phyloP scores from a whole-genome alignment of 1,140 invertebrate species.

The Heliconius hermathena region DNA sequence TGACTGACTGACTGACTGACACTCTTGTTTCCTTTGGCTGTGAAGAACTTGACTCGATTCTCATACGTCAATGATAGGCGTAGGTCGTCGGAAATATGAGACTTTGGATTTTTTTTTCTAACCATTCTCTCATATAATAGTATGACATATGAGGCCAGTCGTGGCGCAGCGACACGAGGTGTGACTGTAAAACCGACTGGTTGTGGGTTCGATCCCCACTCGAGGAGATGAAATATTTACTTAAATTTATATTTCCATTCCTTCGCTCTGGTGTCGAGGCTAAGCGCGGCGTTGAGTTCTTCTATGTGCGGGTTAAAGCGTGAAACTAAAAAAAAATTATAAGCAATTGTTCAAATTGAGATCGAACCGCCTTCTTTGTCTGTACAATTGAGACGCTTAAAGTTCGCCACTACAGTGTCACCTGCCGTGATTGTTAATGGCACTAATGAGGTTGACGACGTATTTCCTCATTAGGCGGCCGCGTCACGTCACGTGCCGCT shows the following conservation, averaged over 20 bases:
- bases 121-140: too few relatives aligned
- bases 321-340: background rate
- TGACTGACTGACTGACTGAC: background rate
- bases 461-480: constrained; percentile 47
- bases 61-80: too few relatives aligned
- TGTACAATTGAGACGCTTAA: constrained; percentile 15
- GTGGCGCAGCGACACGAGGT: too few relatives aligned
- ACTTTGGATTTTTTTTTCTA: too few relatives aligned
- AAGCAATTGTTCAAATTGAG: background rate
- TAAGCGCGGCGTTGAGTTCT: background rate
- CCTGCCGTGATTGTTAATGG: constrained; percentile 42
- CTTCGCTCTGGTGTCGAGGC: too few relatives aligned
- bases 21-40: background rate
- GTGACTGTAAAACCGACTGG: too few relatives aligned
- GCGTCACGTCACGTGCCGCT: constrained; percentile 22
- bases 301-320: background rate
- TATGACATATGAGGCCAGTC: too few relatives aligned
- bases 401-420: constrained; percentile 15
- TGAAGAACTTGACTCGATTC: too few relatives aligned
- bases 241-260: too few relatives aligned
- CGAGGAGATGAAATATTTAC: too few relatives aligned
- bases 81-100: too few relatives aligned
- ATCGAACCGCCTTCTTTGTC: background rate
- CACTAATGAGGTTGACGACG: constrained; percentile 44
- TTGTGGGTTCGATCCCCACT: too few relatives aligned